Percentiles rank a stretch among this genome's conserved stretches.
phyloP scores from a whole-genome alignment of 1,140 invertebrate species.

The Coptotermes formosanus region DNA sequence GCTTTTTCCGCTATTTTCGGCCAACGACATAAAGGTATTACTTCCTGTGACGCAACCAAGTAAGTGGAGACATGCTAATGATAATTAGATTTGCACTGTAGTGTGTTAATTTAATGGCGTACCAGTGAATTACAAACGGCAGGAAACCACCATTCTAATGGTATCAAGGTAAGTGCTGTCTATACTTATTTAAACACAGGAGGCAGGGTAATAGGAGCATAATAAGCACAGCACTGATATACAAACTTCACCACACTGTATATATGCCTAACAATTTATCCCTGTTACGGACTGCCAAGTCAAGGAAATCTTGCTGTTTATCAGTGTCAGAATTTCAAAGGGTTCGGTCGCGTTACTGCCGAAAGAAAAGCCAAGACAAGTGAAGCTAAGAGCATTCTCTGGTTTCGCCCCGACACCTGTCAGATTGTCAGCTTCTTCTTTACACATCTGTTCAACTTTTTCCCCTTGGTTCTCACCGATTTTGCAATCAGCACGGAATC shows the following conservation, averaged over 20 bases:
- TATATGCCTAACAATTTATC: background rate
- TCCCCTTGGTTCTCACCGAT: background rate
- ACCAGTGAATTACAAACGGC: too few relatives aligned
- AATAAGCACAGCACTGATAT: too few relatives aligned
- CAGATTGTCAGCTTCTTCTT: background rate
- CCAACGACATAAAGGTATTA: too few relatives aligned
- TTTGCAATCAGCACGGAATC: conserved; percentile 1
- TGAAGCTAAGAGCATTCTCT: conserved; percentile 4
- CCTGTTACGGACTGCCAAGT: background rate
- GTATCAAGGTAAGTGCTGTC: too few relatives aligned
- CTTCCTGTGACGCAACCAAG: too few relatives aligned
- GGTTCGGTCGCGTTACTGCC: background rate
- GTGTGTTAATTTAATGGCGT: too few relatives aligned
- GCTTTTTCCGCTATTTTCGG: too few relatives aligned
- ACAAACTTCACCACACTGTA: background rate
- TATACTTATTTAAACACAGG: too few relatives aligned
- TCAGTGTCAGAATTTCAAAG: background rate
- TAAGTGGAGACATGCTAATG: too few relatives aligned
- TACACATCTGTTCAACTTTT: background rate
- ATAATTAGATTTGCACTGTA: too few relatives aligned
- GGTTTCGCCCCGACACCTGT: background rate
- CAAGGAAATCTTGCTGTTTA: background rate
- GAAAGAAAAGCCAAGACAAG: background rate
- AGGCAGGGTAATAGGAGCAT: too few relatives aligned
- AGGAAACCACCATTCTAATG: too few relatives aligned